These are phyloP conservation scores for Galerucella calmariensis DNA, from an alignment of 2,888 invertebrate genomes.

Conservation along the genomic window DNA sequence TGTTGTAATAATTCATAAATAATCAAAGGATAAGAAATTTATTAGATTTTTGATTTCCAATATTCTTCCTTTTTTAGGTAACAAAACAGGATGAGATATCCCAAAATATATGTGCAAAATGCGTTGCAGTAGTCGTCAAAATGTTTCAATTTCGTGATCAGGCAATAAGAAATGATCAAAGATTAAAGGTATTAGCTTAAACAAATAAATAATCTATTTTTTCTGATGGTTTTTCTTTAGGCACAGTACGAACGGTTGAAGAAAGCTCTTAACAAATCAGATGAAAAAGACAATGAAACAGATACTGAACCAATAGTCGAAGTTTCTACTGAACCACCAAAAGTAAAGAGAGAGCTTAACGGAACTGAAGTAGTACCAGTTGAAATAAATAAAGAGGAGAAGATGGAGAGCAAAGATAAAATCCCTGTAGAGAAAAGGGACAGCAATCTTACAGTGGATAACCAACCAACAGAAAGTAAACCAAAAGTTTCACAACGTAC, in stretches of 20 bases:
- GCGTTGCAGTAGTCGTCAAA: conserved; percentile 47
- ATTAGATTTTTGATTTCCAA: not conserved
- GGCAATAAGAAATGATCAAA: conserved; percentile 45
- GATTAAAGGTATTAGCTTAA: conserved; percentile 46
- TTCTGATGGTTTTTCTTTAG: conserved; percentile 32
- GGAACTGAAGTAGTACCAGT: too few relatives aligned
- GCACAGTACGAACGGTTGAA: conserved; percentile 34
- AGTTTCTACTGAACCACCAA: too few relatives aligned
- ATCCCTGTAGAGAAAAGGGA: too few relatives aligned
- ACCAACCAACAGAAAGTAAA: too few relatives aligned
- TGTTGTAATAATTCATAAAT: too few relatives aligned
- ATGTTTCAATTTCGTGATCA: conserved; percentile 50
- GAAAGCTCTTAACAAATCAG: conserved; percentile 32
- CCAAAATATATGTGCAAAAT: conserved; percentile 50
- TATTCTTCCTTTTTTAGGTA: conserved; percentile 48
- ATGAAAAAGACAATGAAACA: conserved; percentile 17
- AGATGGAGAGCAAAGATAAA: too few relatives aligned
- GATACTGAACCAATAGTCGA: not conserved
- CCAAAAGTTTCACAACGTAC: not conserved
- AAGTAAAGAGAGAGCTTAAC: too few relatives aligned
- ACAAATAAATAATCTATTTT: conserved; percentile 11
- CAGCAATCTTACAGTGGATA: too few relatives aligned
- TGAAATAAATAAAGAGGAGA: too few relatives aligned
- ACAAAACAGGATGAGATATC: conserved; percentile 44
- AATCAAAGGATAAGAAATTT: too few relatives aligned